Conservation (phyloP, 1,140 invertebrate genomes). For the Chlorops oryzae region DNA sequence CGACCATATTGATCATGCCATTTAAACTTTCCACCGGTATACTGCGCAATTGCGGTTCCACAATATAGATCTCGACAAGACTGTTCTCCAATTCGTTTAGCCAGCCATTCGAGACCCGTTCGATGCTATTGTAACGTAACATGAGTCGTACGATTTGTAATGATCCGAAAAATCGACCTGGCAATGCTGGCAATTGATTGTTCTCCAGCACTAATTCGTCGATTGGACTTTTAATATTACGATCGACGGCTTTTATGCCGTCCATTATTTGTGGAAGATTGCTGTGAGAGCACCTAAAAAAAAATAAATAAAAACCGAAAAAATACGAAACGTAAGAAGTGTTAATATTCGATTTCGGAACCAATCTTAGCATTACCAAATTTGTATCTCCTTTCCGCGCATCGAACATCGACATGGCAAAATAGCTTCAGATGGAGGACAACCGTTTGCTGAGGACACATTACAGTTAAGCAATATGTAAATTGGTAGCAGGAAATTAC, state of each 20-base stretch:
- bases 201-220: conserved; percentile 82
- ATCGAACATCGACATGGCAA: conserved; percentile 50
- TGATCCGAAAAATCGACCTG: conserved; percentile 68
- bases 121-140: conserved; percentile 74
- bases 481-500: conserved; percentile 1
- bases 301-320: conserved; percentile 30
- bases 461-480: conserved; percentile 3
- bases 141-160: conserved; percentile 70
- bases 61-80: conserved; percentile 74
- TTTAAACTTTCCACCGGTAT: conserved; percentile 71
- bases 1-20: conserved; percentile 68
- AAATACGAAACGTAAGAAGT: neutral
- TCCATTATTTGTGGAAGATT: conserved; percentile 68
- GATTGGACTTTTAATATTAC: conserved; percentile 62
- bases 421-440: conserved; percentile 50
- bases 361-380: conserved; percentile 49
- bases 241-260: conserved; percentile 64
- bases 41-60: conserved; percentile 71
- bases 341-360: neutral
- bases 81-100: conserved; percentile 68
- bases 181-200: conserved; percentile 73
- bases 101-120: conserved; percentile 74
- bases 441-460: conserved; percentile 31
- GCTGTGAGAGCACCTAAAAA: conserved; percentile 75
- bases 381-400: conserved; percentile 49